phyloP scores from a whole-genome alignment of 2,113 vertebrate genomes.

The Petrocephalus zakoni region DNA sequence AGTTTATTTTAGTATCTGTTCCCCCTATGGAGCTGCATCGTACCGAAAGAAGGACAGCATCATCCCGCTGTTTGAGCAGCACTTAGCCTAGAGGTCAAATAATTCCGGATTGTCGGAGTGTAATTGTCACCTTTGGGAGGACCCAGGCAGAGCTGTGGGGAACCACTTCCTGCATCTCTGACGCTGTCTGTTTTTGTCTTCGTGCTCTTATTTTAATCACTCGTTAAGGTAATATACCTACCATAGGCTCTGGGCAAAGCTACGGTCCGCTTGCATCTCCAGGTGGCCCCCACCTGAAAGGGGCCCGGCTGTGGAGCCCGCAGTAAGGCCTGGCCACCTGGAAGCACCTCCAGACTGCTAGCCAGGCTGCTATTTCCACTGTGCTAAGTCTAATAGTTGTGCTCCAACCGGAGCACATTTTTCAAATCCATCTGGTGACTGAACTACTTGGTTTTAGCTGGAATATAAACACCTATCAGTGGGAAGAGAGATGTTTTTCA shows the following conservation, averaged over 20 bases:
- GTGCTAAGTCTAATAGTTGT: background rate
- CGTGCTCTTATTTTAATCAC: no score
- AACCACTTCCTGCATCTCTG: background rate
- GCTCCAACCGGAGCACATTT: background rate
- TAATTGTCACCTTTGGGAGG: background rate
- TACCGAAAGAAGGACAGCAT: background rate
- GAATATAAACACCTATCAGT: background rate
- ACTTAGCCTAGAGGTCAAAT: background rate
- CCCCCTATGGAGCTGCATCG: background rate
- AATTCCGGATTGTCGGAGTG: background rate
- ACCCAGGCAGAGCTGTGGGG: background rate
- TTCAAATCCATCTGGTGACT: background rate
- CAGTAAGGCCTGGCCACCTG: background rate
- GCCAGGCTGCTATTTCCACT: background rate
- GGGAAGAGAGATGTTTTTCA: background rate
- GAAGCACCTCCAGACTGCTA: background rate
- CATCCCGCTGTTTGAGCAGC: background rate
- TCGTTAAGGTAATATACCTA: background rate
- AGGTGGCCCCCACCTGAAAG: background rate
- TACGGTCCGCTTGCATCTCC: background rate
- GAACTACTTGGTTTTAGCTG: background rate
- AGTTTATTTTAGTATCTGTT: background rate
- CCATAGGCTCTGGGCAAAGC: background rate
- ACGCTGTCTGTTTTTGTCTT: background rate
- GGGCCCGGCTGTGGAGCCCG: background rate